These are phyloP conservation scores for Lonchura striata DNA, from an alignment of 2,113 vertebrate genomes.

Conservation along the genomic window DNA sequence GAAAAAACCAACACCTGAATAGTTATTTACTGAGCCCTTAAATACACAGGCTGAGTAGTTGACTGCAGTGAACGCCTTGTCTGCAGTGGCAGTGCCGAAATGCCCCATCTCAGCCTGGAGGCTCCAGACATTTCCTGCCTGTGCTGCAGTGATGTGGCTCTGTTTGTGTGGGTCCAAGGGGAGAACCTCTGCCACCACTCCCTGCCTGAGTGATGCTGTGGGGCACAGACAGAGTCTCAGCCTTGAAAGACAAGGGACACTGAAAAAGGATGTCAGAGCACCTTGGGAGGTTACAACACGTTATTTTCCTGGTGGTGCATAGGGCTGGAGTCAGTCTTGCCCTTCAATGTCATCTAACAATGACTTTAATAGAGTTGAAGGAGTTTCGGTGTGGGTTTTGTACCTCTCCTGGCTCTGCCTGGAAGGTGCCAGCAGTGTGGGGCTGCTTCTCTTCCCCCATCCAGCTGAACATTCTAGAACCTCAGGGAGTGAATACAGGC, in stretches of 20 bases:
- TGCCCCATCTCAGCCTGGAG: not conserved
- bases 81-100: not conserved
- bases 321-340: not conserved
- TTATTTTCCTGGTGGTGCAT: not conserved
- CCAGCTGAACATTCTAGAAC: not conserved
- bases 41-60: constrained; percentile 33
- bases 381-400: not conserved
- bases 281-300: rapidly evolving
- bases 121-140: not conserved
- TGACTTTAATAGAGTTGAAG: not conserved
- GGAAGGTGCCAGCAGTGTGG: not conserved
- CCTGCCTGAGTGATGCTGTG: rapidly evolving
- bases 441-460: not conserved
- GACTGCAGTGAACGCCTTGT: not conserved
- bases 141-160: not conserved
- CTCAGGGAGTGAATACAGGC: not conserved
- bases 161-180: not conserved
- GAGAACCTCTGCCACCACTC: not conserved
- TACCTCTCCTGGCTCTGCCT: not conserved
- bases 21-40: constrained; percentile 55
- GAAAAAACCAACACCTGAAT: not conserved
- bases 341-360: not conserved
- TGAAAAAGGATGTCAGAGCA: not conserved
- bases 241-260: not conserved
- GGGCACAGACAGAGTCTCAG: not conserved